Conservation (phyloP, 2,888 invertebrate species). For the Chloroclysta siterata region DNA sequence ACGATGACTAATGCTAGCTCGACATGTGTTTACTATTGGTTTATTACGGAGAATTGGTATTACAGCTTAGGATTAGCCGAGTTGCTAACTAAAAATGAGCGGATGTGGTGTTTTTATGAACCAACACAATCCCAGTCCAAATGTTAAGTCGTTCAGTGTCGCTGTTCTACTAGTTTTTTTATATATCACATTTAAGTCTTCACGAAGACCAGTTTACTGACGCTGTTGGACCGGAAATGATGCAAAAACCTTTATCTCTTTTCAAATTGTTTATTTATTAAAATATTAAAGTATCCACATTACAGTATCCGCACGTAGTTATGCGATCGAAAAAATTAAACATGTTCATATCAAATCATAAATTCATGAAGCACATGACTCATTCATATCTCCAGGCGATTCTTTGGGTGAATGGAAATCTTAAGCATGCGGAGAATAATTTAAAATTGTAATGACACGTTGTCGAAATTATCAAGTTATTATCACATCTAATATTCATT, state of each 20-base stretch:
- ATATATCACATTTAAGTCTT: not conserved
- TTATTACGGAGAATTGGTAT: not conserved
- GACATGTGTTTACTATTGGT: constrained; percentile 13
- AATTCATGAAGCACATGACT: constrained; percentile 48
- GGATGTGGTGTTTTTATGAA: not conserved
- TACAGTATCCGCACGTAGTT: constrained; percentile 30
- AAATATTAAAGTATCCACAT: constrained; percentile 14
- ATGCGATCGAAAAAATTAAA: constrained; percentile 39
- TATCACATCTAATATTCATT: not conserved
- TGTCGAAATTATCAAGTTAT: constrained; percentile 2
- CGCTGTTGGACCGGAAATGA: not conserved
- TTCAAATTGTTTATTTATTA: constrained; percentile 25
- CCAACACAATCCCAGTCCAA: no score
- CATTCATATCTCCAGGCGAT: constrained; percentile 57
- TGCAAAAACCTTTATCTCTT: not conserved
- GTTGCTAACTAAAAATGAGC: not conserved
- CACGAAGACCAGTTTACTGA: not conserved
- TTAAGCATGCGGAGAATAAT: constrained; percentile 49
- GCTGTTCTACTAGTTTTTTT: not conserved
- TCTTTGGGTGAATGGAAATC: constrained; percentile 52
- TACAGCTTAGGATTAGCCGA: not conserved
- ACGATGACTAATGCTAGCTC: constrained; percentile 33
- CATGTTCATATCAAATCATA: constrained; percentile 39
- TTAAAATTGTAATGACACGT: constrained; percentile 58
- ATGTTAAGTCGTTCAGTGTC: no score